Evolutionary conservation across 2,888 invertebrate species (phyloP), one percentile per base, ranked within the genome.

Genomic region (Aleiodes alternator): DNA sequence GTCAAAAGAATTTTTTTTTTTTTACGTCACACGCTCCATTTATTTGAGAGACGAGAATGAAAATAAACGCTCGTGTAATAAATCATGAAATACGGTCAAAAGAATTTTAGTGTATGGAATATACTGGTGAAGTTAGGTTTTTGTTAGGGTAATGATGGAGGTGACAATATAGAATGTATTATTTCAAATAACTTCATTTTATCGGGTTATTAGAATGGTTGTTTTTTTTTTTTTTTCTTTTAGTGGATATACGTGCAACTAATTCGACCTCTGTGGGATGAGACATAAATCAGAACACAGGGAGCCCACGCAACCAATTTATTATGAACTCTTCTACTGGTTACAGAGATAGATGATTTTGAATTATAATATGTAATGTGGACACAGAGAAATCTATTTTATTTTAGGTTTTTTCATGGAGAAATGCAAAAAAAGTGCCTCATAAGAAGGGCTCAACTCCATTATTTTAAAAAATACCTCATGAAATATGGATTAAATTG

Each of bases 201-300:
- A 16, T 48, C 29, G 50, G 29, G 59, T 43, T 48, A 31, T 57
- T 29, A 14, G 51, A 14, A 50, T n/a, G 38, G 7, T 43, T 34
- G 0, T 34, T 34, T 29, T 43, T 48, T 16, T 16, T 34, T 34
- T 34, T 34, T 34, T 34, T 31, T 34, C n/a, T 43, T 48, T 16
- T 16, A 56, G 31, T 55, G 48, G 38, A 55, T 38, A 55, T 38
- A 59, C 51, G 51, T 64, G 70, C 75, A 75, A 71, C 66, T 12
- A 71, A 75, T 75, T 75, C 55, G 57, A 75, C 71, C 68, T 71
- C 75, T 55, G 53, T 53, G 38, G 48, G 64, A 23, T 12, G 48
- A 56, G 66, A 71, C 38, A 68, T 75, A 75, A 75, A 75, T 75
- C 75, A 75, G 71, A 66, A 66, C 75, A 64, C 75, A 64, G 64